Base-by-base conservation (phyloP, 2,797 vertebrate species). In the Thaleichthys pacificus region DNA sequence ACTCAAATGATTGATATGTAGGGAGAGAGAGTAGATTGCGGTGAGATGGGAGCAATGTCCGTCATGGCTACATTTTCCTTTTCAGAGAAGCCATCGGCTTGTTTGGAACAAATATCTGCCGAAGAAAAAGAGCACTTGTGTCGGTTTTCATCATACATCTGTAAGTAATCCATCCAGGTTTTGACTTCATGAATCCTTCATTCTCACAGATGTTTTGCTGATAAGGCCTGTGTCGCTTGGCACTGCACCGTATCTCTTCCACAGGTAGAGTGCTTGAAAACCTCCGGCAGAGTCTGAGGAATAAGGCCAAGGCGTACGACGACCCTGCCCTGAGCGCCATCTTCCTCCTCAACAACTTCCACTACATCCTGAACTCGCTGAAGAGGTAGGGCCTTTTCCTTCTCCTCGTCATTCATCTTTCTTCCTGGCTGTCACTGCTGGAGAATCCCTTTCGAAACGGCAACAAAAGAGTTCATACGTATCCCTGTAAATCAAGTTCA, bases 321-420 rank as follows among this genome's bases (percentile, higher is more conserved):
- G 94, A 96, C 72, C 91, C 93, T 0, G 95, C 95, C 3, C 86
- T 96, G 83, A 93, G 95, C 4, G 94, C 95, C 72, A 89, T 96
- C 79, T 96, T 96, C 83, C 90, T 96, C 49, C 95, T 95, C 84
- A 96, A 96, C 87, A 96, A 95, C 85, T 96, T 95, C 87, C 96
- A 96, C 90, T 96, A 96, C 84, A 96, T 95, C 78, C 91, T 96
- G 76, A 96, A 96, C 82, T 95, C 95, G 71, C 89, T 95, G 84
- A 94, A 96, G 80, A 96, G 95, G 95, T 96, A 84, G 80, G 80
- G 93, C 87, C 1, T 35, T 35, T 35, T 14, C 47, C 14, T 15
- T 49, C 47, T 51, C 49, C 47, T 51, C 8, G 47, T 51, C 47
- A 7, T 51, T 51, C 15, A 51, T 51, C 47, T 12, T 12, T 17